Conservation (phyloP, 2,888 invertebrate genomes). For the Tetanocera ferruginea region DNA sequence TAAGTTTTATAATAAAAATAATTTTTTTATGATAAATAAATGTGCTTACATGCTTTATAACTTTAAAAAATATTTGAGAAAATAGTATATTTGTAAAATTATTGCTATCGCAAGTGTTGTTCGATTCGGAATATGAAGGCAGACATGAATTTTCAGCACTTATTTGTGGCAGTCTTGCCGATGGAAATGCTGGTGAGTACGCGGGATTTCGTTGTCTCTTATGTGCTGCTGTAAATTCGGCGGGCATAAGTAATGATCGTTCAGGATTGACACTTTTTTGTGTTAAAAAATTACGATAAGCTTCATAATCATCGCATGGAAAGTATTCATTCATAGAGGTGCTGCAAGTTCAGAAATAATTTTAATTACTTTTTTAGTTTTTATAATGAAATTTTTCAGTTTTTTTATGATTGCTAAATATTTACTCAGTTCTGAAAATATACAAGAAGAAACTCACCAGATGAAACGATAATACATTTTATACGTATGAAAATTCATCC, state of each 20-base stretch:
- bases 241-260: background rate
- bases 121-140: background rate
- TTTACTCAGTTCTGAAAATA: too few species aligned
- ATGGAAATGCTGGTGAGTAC: background rate
- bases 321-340: background rate
- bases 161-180: background rate
- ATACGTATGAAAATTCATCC: too few species aligned
- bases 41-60: conserved; percentile 6
- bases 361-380: background rate
- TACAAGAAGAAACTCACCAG: too few species aligned
- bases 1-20: background rate
- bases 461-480: too few species aligned
- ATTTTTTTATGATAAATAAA: background rate
- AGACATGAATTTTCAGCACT: background rate
- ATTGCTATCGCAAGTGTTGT: background rate
- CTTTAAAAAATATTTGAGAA: background rate
- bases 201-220: background rate
- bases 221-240: background rate
- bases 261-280: background rate
- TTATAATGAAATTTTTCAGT: too few species aligned
- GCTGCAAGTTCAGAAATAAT: background rate
- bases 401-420: too few species aligned
- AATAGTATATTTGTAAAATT: conserved; percentile 14
- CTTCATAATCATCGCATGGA: background rate
- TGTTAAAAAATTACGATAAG: background rate